Evolutionary conservation across 37 sponge, comb jelly and placozoan species (phyloP), one percentile per base, ranked within the genome.

Genomic region (Cliona cf. orientalis): DNA sequence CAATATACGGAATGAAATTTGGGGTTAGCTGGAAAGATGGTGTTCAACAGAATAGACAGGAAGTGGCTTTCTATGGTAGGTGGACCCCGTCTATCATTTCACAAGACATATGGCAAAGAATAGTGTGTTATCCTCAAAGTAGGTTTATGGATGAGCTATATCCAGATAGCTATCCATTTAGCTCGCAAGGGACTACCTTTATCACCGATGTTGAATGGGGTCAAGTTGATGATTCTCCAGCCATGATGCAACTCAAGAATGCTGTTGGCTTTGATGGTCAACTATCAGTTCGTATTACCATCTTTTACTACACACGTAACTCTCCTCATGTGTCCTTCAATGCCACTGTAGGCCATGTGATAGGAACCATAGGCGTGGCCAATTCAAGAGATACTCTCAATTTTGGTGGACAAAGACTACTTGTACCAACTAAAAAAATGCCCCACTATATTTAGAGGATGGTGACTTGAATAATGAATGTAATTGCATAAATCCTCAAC

Each of bases 1-100:
- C 84, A 17, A 60, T 83, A 40, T 83, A 83, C 64, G 84, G 84
- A 21, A 41, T 83, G 57, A 61, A 44, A 28, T 83, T 83, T 83
- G 75, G 84, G 7, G 17, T 83, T 4, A 28, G 14, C 17, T 71
- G 72, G 72, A n/a, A n/a, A n/a, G n/a, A n/a, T n/a, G n/a, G n/a
- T n/a, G n/a, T n/a, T 12, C 39, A 36, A 64, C 4, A 62, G 3
- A 37, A 22, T 59, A 19, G 35, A 14, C 40, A 25, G 58, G 4
- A 56, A 4, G 3, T 57, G 2, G 29, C 66, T 22, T 64, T 78
- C 23, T 39, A 3, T 22, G 79, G 79, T 28, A 32, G 37, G 12
- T 78, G 79, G 79, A 63, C 79, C 25, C 66, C 46, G 64, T 32
- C 46, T 26, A 29, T 64, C n/a, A 78, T 78, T 43, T 32, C 46